A percentile compares a stretch with the other conserved stretches of the same genome.
Evolutionary conservation across 2,113 vertebrate species (phyloP).

Genomic region (Alces alces): DNA sequence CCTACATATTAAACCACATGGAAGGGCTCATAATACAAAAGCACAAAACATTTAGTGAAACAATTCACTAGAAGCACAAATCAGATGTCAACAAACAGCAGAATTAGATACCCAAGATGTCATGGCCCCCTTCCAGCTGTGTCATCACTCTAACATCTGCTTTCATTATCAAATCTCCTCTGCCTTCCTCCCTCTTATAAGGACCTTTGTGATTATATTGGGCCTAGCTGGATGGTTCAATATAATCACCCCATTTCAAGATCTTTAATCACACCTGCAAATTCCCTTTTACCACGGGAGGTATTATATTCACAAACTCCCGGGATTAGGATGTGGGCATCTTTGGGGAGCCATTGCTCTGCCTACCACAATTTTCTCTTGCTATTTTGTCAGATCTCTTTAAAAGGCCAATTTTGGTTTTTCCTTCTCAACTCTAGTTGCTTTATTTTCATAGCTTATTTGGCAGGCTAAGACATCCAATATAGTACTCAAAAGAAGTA

Average conservation of each 20-base stretch:
- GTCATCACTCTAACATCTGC: background rate
- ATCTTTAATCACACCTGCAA: background rate
- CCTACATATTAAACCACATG: background rate
- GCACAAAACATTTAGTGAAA: background rate
- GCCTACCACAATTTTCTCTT: background rate
- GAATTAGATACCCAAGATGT: background rate
- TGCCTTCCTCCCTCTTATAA: background rate
- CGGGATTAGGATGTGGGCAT: background rate
- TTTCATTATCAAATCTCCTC: background rate
- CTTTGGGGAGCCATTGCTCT: background rate
- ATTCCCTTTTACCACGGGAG: background rate
- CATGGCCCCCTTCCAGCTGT: background rate
- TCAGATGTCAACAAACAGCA: background rate
- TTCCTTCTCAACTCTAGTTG: background rate
- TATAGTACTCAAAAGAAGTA: background rate
- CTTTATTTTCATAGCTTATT: background rate
- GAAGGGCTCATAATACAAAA: background rate
- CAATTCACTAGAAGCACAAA: background rate
- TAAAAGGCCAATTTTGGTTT: background rate
- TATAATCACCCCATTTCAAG: background rate
- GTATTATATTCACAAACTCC: background rate
- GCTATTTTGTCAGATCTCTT: background rate
- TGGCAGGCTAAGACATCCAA: background rate
- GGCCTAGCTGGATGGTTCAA: background rate
- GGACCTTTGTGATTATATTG: background rate